Evolutionary conservation across 2,888 invertebrate genomes (phyloP), one percentile per base, ranked within the genome.

Genomic region (Pachliopta kotzebuea): DNA sequence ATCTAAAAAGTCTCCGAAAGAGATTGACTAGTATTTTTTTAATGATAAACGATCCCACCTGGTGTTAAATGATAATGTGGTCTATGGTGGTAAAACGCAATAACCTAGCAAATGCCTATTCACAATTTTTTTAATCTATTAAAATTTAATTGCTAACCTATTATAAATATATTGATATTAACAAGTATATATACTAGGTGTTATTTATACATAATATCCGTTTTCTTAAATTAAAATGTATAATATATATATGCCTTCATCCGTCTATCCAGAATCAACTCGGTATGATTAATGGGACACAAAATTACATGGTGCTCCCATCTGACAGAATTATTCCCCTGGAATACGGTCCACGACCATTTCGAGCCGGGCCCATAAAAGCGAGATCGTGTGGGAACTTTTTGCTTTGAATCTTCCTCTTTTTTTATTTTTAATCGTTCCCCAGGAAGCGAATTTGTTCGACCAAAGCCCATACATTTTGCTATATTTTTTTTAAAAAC

Each of bases 291-390:
- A 84, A 90, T 88, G 84, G 74, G 71, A 63, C 72, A 75, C 79
- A 74, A 89, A 89, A 89, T 90, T 89, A 89, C 81, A 88, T 80
- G 83, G 85, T 86, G 80, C 79, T 76, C 73, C 78, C 74, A 69
- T 75, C 77, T 58, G 76, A 79, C 79, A 73, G 86, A 88, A 89
- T 87, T 86, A 85, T 79, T 37, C 80, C 74, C 74, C 69, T 69
- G 76, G 78, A 76, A 75, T 75, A 79, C 76, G 77, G 73, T 73
- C 77, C 74, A 71, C 72, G 78, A 75, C 77, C 79, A 74, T 76
- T 78, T 76, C 79, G 77, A 75, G 73, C 73, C 66, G 71, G 71
- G 71, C 31, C 70, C 74, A 79, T 81, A 85, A 85, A 84, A 83
- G 78, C 74, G 70, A 74, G 73, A 74, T 70, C 76, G 80, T 86